phyloP scores from a whole-genome alignment of 1,140 invertebrate genomes.

The Octopus bimaculoides region DNA sequence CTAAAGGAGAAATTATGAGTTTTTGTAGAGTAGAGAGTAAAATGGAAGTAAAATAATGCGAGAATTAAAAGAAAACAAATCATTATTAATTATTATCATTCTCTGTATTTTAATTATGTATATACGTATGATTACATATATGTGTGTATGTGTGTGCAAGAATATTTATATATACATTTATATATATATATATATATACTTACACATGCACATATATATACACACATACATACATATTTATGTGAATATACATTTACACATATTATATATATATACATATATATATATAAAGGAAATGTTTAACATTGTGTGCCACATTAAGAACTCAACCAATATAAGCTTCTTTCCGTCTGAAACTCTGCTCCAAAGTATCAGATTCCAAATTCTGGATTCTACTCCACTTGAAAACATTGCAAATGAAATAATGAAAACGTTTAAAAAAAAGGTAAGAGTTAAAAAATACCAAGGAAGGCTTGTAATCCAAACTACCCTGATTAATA shows the following conservation, averaged over 20 bases:
- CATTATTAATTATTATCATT: no score
- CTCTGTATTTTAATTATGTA: no score
- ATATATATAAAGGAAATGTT: not conserved
- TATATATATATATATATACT: not conserved
- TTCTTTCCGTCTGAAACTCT: constrained; percentile 3
- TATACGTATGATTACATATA: no score
- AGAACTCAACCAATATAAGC: not conserved
- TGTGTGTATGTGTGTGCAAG: not conserved
- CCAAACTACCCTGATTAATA: no score
- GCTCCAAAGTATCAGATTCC: constrained; percentile 3
- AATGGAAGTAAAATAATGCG: no score
- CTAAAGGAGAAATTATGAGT: no score
- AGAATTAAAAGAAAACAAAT: no score
- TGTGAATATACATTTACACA: not conserved
- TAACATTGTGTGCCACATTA: constrained; percentile 1
- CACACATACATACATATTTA: not conserved
- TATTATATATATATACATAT: not conserved
- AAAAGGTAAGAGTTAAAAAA: not conserved
- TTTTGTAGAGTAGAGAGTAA: no score
- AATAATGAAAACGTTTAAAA: not conserved
- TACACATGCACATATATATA: not conserved
- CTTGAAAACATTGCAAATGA: not conserved
- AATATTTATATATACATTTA: not conserved
- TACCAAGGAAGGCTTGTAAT: not conserved
- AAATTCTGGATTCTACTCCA: constrained; percentile 10